Base-by-base conservation (phyloP, 2,888 invertebrate species). In the Gymnosoma rotundatum region DNA sequence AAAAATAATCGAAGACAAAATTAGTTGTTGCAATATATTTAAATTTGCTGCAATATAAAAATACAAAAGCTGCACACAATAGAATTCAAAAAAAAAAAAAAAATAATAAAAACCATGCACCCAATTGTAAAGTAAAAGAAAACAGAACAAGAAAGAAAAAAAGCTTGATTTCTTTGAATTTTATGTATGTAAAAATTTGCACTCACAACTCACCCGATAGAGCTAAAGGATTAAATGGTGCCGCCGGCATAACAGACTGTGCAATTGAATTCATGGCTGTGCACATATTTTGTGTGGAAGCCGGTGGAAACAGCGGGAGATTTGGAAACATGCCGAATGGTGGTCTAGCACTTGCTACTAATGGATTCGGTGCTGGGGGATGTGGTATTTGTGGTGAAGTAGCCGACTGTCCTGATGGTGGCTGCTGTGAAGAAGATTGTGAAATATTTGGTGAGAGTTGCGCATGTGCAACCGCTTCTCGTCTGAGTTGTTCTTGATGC, bases 141-240 rank as follows among this genome's bases (percentile, higher is more conserved):
- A 61, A 60, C 18, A 21, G 12, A 75, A 81, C 14, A 69, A 42
- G 38, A 38, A 69, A 1, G 25, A 36, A 69, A 63, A 67, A 25
- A 73, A 72, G 70, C 60, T 58, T 52, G 67, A 76, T 70, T 61
- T 67, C 50, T 67, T 67, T 76, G 61, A 70, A 76, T 72, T 79
- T 32, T 79, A 78, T 78, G 72, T 58, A 79, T 56, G 60, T 78
- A 78, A 86, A 87, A 84, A 80, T 80, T 58, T 82, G 88, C 86
- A 88, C 87, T 88, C 87, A 87, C 87, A 88, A 91, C 88, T 91
- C 91, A 86, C 92, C 92, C 91, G 97, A 96, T 90, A 97, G 94
- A 93, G 97, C 96, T 92, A 97, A 94, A 89, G 97, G 97, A 94
- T 97, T 97, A 94, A 97, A 97, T 87, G 96, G 95, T 83, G 96